Evolutionary conservation across 2,888 invertebrate species (phyloP), one percentile per base, ranked within the genome.

Genomic region (Acronicta leporina): DNA sequence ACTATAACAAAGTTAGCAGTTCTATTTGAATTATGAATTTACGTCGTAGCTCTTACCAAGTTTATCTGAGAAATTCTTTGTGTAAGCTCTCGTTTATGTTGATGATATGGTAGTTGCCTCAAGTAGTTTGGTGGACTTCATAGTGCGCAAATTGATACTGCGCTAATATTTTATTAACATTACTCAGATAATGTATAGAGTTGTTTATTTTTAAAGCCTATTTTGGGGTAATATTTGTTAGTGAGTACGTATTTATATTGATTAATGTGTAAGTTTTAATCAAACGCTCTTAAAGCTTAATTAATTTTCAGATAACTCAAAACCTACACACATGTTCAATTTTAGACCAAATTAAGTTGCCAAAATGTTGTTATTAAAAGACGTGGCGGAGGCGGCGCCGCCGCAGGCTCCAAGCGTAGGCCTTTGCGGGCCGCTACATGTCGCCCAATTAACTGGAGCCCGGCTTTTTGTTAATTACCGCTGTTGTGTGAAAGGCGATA

Each of bases 311-410:
- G 60, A 65, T 69, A 48, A 53, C 27, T 43, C 27, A 44, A 57
- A 52, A 50, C 53, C 53, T 57, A 63, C 68, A 62, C 43, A 65
- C 45, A 63, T 64, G 65, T 72, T 58, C 64, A 65, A 74, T 74
- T 68, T 63, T 47, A 61, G 58, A 35, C 48, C 15, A 68, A 74
- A 72, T 62, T 64, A 72, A 72, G 72, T 72, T 75, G 53, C 63
- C 59, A 61, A 68, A 74, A 75, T 65, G 58, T 75, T 68, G 54
- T 72, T 75, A 74, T 71, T 71, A 71, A 66, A 67, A 64, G 70
- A 51, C 63, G 58, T 46, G 50, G 56, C 46, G 38, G 51, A 45
- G 47, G 35, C 44, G 46, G 48, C 49, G 54, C 33, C 43, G 70
- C 73, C 70, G 15, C 45, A 25, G 61, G 53, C 44, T 7, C 4